These are phyloP conservation scores for Drosophila takahashii DNA, from an alignment of 1,140 invertebrate genomes.

Conservation along the genomic window DNA sequence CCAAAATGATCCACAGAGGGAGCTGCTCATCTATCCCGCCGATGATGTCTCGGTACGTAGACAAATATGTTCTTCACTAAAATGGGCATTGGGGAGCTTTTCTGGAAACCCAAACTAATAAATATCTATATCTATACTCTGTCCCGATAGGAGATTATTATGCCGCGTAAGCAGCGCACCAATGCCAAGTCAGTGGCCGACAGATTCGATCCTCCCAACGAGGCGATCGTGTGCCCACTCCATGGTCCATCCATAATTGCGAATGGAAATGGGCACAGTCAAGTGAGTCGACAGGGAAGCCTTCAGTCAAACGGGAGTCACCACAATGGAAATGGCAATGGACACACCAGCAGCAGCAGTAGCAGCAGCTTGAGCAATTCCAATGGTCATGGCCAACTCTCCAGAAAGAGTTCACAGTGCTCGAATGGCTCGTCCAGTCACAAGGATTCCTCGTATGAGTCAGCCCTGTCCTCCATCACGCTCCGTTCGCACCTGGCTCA, in stretches of 20 bases:
- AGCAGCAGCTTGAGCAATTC: slow-evolving; percentile 44
- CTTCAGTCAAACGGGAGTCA: slow-evolving; percentile 63
- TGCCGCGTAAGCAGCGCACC: slow-evolving; percentile 92
- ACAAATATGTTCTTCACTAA: too few relatives aligned
- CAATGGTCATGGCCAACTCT: slow-evolving; percentile 59
- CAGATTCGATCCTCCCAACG: slow-evolving; percentile 77
- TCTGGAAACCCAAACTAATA: too few relatives aligned
- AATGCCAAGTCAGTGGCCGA: slow-evolving; percentile 89
- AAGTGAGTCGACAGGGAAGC: slow-evolving; percentile 68
- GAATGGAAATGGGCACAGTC: slow-evolving; percentile 63
- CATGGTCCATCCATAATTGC: slow-evolving; percentile 51
- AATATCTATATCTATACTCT: too few relatives aligned
- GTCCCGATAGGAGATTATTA: slow-evolving; percentile 87
- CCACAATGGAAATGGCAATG: slow-evolving; percentile 59
- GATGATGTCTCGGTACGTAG: slow-evolving; percentile 95
- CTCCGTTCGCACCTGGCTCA: slow-evolving; percentile 75
- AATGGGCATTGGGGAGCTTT: too few relatives aligned
- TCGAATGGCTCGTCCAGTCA: slow-evolving; percentile 66
- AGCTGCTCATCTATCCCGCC: slow-evolving; percentile 94
- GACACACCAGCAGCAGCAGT: slow-evolving; percentile 44
- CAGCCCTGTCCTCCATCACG: slow-evolving; percentile 69
- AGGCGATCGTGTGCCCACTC: slow-evolving; percentile 75
- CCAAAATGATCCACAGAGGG: slow-evolving; percentile 96
- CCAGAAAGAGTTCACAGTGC: slow-evolving; percentile 75
- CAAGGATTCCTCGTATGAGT: slow-evolving; percentile 76